phyloP scores from a whole-genome alignment of 1,140 invertebrate genomes.

The Protaetia brevitarsis region DNA sequence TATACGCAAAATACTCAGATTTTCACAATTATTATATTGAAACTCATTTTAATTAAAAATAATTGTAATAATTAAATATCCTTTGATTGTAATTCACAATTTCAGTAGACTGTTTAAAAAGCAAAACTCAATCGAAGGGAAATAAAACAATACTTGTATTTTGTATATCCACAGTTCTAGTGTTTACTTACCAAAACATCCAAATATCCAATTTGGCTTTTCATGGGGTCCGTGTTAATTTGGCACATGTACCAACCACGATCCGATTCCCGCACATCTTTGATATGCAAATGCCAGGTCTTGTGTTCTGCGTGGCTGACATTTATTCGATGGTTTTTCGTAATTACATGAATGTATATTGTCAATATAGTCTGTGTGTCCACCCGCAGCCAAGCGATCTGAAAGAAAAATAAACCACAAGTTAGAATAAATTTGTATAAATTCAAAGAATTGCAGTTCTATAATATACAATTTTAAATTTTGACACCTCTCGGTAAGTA shows the following conservation, averaged over 20 bases:
- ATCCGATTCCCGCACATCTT: constrained; percentile 74
- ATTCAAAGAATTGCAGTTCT: neutral
- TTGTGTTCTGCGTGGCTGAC: constrained; percentile 78
- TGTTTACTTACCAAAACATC: constrained; percentile 81
- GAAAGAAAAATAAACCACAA: constrained; percentile 44
- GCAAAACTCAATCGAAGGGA: neutral
- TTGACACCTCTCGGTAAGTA: neutral
- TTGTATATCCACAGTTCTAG: too few relatives aligned
- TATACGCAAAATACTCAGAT: too few relatives aligned
- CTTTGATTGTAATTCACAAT: too few relatives aligned
- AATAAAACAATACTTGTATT: too few relatives aligned
- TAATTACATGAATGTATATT: constrained; percentile 84
- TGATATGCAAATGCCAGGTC: constrained; percentile 81
- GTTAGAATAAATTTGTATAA: neutral
- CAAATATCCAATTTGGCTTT: constrained; percentile 82
- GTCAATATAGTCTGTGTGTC: constrained; percentile 89
- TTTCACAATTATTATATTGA: too few relatives aligned
- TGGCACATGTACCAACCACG: constrained; percentile 88
- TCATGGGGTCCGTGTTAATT: constrained; percentile 91
- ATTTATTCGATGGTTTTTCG: constrained; percentile 81
- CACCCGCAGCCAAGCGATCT: constrained; percentile 87
- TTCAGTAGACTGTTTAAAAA: too few relatives aligned
- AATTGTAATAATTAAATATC: too few relatives aligned
- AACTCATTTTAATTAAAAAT: too few relatives aligned
- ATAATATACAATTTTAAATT: neutral